These are phyloP conservation scores for Asarcornis scutulata DNA, from an alignment of 2,113 vertebrate genomes.

Conservation along the genomic window DNA sequence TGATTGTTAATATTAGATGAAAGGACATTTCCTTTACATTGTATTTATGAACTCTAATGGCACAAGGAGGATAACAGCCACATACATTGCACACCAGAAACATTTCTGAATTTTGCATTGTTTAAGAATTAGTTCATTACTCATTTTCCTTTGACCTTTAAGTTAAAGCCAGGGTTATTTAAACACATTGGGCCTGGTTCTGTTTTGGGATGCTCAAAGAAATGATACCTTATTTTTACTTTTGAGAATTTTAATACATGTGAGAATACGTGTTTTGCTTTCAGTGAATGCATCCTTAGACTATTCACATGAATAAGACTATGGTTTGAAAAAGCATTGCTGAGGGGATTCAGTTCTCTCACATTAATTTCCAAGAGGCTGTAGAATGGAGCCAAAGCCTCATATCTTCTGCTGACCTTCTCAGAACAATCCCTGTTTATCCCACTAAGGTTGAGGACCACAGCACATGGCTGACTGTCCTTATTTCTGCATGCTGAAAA, in stretches of 20 bases:
- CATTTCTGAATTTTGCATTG: conserved; percentile 67
- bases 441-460: neutral
- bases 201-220: neutral
- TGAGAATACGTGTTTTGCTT: neutral
- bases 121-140: conserved; percentile 62
- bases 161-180: conserved; percentile 49
- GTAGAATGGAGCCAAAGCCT: neutral
- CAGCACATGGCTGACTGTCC: neutral
- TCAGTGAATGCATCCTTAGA: neutral
- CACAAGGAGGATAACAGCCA: conserved; percentile 62
- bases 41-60: conserved; percentile 69
- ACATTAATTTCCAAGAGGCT: neutral
- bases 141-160: conserved; percentile 75
- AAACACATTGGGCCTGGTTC: conserved; percentile 3
- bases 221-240: neutral
- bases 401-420: neutral
- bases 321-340: neutral
- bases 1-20: conserved; percentile 79
- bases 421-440: neutral
- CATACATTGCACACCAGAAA: conserved; percentile 67
- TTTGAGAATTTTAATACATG: neutral
- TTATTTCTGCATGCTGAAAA: neutral
- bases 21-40: conserved; percentile 80
- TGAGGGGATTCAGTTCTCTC: neutral
- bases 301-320: neutral